A percentile compares a stretch with the other conserved stretches of the same genome.
phyloP scores from a whole-genome alignment of 2,113 vertebrate genomes.

The Psilopsiagon aurifrons region DNA sequence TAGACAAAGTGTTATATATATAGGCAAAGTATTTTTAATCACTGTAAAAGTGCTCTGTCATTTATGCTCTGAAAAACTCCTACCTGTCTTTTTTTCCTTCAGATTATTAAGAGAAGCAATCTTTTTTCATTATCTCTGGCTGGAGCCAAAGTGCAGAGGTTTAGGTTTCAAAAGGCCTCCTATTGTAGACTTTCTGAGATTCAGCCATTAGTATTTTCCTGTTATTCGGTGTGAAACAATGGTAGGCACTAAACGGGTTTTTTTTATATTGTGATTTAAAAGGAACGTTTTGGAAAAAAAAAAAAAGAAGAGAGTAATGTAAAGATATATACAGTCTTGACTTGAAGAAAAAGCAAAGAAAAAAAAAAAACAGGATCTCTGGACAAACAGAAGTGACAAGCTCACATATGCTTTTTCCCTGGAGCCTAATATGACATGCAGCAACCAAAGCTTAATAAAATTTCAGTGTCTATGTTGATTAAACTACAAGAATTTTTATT shows the following conservation, averaged over 20 bases:
- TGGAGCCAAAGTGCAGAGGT: conserved; percentile 13
- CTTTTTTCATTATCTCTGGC: neutral
- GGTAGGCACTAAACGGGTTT: neutral
- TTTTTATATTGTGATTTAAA: neutral
- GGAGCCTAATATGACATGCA: neutral
- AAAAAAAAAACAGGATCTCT: neutral
- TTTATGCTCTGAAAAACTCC: neutral
- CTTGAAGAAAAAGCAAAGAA: neutral
- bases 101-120: neutral
- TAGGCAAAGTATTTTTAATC: neutral
- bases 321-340: neutral
- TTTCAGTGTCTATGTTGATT: conserved; percentile 23
- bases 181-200: neutral
- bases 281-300: neutral
- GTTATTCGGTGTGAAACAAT: neutral
- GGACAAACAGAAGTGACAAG: neutral
- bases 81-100: neutral
- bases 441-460: conserved; percentile 38
- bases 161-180: neutral
- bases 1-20: neutral
- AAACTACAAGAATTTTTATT: conserved; percentile 14
- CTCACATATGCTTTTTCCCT: neutral
- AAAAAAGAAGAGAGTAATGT: neutral
- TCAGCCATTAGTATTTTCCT: neutral
- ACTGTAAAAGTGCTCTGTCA: neutral